A percentile compares a stretch with the other conserved stretches of the same genome.
These are phyloP conservation scores for Thecophora atra DNA, from an alignment of 2,888 invertebrate species.

Conservation along the genomic window DNA sequence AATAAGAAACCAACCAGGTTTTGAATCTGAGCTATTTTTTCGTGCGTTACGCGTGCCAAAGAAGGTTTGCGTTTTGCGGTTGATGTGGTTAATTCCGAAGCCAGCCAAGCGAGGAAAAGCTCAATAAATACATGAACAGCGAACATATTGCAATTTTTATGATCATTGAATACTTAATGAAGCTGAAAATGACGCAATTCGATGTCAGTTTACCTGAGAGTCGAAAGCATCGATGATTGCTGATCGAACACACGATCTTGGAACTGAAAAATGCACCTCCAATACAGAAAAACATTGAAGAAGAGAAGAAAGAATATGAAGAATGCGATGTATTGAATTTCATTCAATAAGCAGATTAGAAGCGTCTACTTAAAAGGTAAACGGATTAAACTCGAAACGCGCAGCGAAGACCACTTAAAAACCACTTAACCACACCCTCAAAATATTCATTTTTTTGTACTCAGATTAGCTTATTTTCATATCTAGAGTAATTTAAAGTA, in stretches of 20 bases:
- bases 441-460: no score
- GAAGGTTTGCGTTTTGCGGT: not conserved
- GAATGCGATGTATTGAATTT: not conserved
- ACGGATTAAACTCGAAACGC: not conserved
- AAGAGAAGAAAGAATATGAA: not conserved
- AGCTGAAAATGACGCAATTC: slow-evolving; percentile 62
- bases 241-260: no score
- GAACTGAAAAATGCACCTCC: no score
- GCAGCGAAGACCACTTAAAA: not conserved
- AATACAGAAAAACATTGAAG: no score
- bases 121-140: no score
- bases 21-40: no score
- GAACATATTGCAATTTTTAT: slow-evolving; percentile 46
- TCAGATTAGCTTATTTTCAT: no score
- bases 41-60: not conserved
- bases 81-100: not conserved
- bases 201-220: not conserved
- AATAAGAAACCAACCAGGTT: no score
- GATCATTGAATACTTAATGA: slow-evolving; percentile 61
- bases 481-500: no score
- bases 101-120: no score
- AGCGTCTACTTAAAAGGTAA: not conserved
- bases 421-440: not conserved
- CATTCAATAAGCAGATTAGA: slow-evolving; percentile 7
- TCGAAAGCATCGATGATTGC: not conserved